Conservation (phyloP, 2,797 vertebrate genomes). For the Heteromormyrus szaboi region DNA sequence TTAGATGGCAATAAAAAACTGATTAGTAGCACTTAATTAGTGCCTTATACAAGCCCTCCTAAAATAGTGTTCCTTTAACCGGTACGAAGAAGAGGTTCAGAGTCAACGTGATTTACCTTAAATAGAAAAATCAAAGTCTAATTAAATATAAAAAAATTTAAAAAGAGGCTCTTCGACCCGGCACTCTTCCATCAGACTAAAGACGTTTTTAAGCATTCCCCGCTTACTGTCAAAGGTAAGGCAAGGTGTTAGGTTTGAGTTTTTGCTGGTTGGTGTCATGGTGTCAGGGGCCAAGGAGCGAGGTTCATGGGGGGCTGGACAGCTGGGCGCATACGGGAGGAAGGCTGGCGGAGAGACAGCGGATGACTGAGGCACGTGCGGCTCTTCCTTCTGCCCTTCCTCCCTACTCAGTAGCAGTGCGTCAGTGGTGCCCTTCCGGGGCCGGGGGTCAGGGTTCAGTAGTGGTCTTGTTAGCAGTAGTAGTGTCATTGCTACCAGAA, state of each 20-base stretch:
- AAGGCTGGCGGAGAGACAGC: slow-evolving; percentile 42
- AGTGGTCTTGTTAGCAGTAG: slow-evolving; percentile 55
- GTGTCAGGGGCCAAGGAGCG: slow-evolving; percentile 30
- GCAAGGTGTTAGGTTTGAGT: neutral
- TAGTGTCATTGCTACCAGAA: slow-evolving; percentile 33
- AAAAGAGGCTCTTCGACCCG: slow-evolving; percentile 11
- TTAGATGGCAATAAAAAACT: neutral
- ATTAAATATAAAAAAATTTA: slow-evolving; percentile 26
- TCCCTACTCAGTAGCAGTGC: slow-evolving; percentile 23
- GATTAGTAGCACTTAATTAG: slow-evolving; percentile 11
- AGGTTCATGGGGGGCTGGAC: neutral
- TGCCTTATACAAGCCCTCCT: neutral
- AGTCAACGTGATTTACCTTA: slow-evolving; percentile 20
- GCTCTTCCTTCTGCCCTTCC: slow-evolving; percentile 36
- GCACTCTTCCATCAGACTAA: neutral
- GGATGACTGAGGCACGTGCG: slow-evolving; percentile 59
- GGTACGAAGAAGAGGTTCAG: slow-evolving; percentile 24
- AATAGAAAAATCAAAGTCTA: slow-evolving; percentile 28
- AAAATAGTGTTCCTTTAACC: slow-evolving; percentile 32
- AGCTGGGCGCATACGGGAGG: slow-evolving; percentile 25
- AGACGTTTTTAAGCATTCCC: slow-evolving; percentile 9
- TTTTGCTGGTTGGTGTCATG: slow-evolving; percentile 21
- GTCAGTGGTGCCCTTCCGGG: slow-evolving; percentile 24
- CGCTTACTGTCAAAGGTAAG: neutral
- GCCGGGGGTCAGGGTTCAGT: slow-evolving; percentile 51